Evolutionary conservation across 2,888 invertebrate genomes (phyloP).

Genomic region (Geotrupes spiniger): DNA sequence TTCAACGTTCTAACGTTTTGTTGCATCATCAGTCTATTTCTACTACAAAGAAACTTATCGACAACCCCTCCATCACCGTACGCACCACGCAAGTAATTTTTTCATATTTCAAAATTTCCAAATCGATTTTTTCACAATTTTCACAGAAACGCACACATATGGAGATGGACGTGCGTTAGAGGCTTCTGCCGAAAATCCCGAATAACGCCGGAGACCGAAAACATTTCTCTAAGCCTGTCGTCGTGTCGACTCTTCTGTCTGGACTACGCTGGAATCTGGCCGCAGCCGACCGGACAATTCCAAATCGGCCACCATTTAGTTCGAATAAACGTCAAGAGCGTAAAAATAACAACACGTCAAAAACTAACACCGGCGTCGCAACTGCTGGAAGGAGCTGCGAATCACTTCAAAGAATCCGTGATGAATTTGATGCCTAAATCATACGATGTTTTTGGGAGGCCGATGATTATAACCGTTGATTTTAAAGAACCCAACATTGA

Average conservation of each 20-base stretch:
- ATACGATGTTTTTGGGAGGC: too few relatives aligned
- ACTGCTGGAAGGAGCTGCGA: slow-evolving; percentile 36
- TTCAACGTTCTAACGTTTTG: too few relatives aligned
- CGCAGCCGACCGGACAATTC: slow-evolving; percentile 59
- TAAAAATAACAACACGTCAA: slow-evolving; percentile 51
- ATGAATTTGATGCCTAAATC: slow-evolving; percentile 29
- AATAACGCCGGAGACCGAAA: slow-evolving; percentile 34
- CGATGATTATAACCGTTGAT: slow-evolving; percentile 8
- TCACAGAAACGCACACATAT: slow-evolving; percentile 45
- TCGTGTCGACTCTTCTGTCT: slow-evolving; percentile 66
- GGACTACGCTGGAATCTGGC: slow-evolving; percentile 62
- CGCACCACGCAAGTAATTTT: too few relatives aligned
- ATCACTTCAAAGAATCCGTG: slow-evolving; percentile 35
- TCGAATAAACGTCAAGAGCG: slow-evolving; percentile 53
- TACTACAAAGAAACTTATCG: too few relatives aligned
- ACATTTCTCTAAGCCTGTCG: slow-evolving; percentile 53
- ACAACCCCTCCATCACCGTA: too few relatives aligned
- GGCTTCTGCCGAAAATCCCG: slow-evolving; percentile 54
- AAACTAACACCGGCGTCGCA: slow-evolving; percentile 35
- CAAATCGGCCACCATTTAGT: slow-evolving; percentile 57
- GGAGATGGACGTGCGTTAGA: slow-evolving; percentile 58
- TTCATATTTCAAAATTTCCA: too few relatives aligned
- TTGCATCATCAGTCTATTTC: too few relatives aligned
- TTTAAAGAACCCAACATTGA: slow-evolving; percentile 25
- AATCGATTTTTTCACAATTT: too few relatives aligned